phyloP scores from a whole-genome alignment of 2,113 vertebrate genomes.

The Lophura nycthemera region DNA sequence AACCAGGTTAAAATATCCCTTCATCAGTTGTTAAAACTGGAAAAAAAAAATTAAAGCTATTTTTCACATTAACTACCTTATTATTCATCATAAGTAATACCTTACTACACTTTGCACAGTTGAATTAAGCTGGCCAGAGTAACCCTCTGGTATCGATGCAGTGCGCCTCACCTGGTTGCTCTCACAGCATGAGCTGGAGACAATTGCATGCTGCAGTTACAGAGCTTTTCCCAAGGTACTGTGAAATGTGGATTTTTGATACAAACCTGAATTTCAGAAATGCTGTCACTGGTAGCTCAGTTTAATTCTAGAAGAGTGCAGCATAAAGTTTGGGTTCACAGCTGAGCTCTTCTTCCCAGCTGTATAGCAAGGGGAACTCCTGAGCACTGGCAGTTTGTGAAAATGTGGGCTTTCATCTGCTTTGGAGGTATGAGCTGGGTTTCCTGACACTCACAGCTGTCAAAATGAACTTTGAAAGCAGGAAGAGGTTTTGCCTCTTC shows the following conservation, averaged over 20 bases:
- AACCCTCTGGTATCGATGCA: rapidly evolving
- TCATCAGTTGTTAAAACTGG: background rate
- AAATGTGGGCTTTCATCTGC: background rate
- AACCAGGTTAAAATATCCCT: background rate
- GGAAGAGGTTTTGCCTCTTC: background rate
- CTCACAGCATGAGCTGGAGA: background rate
- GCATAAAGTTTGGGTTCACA: background rate
- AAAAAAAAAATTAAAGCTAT: background rate
- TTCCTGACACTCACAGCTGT: background rate
- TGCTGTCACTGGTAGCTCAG: background rate
- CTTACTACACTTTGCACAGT: background rate
- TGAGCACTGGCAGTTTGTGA: background rate
- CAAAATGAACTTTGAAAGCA: background rate
- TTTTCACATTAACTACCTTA: background rate
- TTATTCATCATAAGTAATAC: background rate
- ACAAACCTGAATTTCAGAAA: background rate
- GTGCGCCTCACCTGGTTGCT: background rate
- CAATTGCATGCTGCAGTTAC: background rate
- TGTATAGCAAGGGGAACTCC: background rate
- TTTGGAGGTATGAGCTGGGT: background rate
- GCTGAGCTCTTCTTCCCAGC: background rate
- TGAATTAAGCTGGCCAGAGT: background rate
- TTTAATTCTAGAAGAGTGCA: background rate
- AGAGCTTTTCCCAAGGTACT: background rate
- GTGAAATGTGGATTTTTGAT: background rate